Evolutionary conservation across 2,888 invertebrate species (phyloP), one percentile per base, ranked within the genome.

Genomic region (Hemistola chrysoprasaria): DNA sequence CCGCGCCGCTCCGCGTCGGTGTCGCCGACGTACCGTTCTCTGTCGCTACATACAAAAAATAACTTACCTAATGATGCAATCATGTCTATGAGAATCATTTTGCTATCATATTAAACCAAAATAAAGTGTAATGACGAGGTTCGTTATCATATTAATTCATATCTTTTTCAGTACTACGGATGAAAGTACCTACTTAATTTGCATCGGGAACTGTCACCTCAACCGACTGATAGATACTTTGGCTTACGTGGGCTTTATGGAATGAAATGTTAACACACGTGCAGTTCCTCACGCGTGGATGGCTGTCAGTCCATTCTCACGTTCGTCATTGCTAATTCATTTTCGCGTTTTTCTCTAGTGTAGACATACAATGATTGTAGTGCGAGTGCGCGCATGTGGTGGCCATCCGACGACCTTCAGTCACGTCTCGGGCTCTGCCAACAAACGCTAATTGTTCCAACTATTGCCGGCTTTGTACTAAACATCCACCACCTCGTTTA

Each of bases 371-470:
- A 44, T 25, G 37, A 26, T 35, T 35, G 48, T 47, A 32, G 46
- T 47, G 40, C 34, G 36, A 7, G 24, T 29, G 36, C 47, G 27
- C 49, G 43, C 74, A 73, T 62, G 50, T 74, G 72, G 68, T 53
- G 51, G 29, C 65, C 77, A 74, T 55, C 62, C 65, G 63, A 28
- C 52, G 50, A 56, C 58, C 59, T 49, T 47, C 54, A 45, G 59
- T 49, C 68, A 66, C 68, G 66, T 70, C 62, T 54, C 56, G 54
- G 56, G 62, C 65, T n/a, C 68, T 62, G 57, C 64, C 56, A 65
- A 72, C 72, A 67, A 64, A 59, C 65, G 62, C 68, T 68, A 71
- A 74, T 75, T 76, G 73, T 74, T 47, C 48, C 51, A 53, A 58
- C 57, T 56, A 58, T 64, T 61, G 59, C 60, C 57, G 56, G 62